These are phyloP conservation scores for Natrix natrix DNA, from an alignment of 2,797 vertebrate species.

Conservation along the genomic window DNA sequence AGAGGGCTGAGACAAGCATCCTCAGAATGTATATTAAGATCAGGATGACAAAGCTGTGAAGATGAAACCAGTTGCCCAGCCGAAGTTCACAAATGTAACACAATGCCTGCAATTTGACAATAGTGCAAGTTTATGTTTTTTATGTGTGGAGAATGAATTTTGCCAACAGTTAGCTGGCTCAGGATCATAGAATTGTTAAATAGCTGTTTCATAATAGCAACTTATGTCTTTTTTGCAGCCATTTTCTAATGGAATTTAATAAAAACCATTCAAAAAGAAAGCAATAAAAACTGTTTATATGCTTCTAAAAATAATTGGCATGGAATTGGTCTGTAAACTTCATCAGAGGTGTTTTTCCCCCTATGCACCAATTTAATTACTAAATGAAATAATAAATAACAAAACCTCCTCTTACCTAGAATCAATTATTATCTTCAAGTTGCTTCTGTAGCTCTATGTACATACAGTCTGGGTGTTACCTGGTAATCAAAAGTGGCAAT, in stretches of 20 bases:
- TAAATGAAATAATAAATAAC: not conserved
- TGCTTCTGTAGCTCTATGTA: not conserved
- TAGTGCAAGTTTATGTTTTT: not conserved
- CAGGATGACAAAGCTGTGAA: not conserved
- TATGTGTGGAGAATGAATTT: not conserved
- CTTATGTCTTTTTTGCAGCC: not conserved
- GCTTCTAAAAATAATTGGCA: not conserved
- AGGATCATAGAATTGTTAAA: not conserved
- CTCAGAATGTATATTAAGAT: not conserved
- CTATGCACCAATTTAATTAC: not conserved
- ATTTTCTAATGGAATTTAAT: not conserved
- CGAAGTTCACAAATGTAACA: not conserved
- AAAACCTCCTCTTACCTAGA: not conserved
- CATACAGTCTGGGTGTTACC: not conserved
- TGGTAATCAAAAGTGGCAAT: conserved; percentile 7
- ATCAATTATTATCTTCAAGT: not conserved
- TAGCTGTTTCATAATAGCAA: not conserved
- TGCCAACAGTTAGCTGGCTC: not conserved
- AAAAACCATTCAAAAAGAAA: conserved; percentile 8
- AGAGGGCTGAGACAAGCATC: not conserved
- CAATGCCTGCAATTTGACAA: not conserved
- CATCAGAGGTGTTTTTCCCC: not conserved
- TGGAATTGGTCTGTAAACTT: not conserved
- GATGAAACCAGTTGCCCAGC: not conserved
- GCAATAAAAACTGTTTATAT: not conserved